Evolutionary conservation across 2,888 invertebrate species (phyloP), one percentile per base, ranked within the genome.

Genomic region (Steromphala cineraria): DNA sequence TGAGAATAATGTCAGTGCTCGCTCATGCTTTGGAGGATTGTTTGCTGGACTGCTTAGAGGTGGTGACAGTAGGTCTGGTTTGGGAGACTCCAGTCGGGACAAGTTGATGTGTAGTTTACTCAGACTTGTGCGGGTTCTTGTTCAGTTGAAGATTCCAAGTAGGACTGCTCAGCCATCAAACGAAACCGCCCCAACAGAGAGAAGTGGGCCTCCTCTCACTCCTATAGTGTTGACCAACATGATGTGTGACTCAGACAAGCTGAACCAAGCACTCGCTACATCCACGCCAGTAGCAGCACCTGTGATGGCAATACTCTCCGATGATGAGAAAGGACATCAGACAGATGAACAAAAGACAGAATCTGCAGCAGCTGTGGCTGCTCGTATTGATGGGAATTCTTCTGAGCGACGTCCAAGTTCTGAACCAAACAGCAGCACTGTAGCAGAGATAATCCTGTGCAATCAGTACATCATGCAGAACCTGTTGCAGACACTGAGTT

Each of bases 401-500:
- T 36, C 76, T 31, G 76, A 76, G n/a, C 28, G 55, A 31, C 31
- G 76, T 31, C 15, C 81, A 67, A 52, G 53, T 15, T 36, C 80
- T 0, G 85, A 85, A 24, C 75, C 80, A 13, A 82, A 83, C 17
- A 83, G 81, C 10, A 86, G 85, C 21, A 86, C 86, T 74, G 80
- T 93, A 31, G 87, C 92, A 5, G 92, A 93, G 80, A 89, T 92
- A 24, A 91, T 93, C 46, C 87, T 92, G 28, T 89, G 89, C n/a
- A 89, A 92, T 78, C 86, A 86, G 53, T 96, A 96, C 0, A 97
- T 97, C 21, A 97, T 98, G 96, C 96, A 96, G 92, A 95, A 96
- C 85, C 95, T 98, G 89, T 95, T 97, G 91, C 96, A 96, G 85
- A 96, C 97, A 0, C 94, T 98, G 67, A 96, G 97, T 15, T 95